Evolutionary conservation across 2,113 vertebrate species (phyloP), one percentile per base, ranked within the genome.

Genomic region (Rhinichthys klamathensis): DNA sequence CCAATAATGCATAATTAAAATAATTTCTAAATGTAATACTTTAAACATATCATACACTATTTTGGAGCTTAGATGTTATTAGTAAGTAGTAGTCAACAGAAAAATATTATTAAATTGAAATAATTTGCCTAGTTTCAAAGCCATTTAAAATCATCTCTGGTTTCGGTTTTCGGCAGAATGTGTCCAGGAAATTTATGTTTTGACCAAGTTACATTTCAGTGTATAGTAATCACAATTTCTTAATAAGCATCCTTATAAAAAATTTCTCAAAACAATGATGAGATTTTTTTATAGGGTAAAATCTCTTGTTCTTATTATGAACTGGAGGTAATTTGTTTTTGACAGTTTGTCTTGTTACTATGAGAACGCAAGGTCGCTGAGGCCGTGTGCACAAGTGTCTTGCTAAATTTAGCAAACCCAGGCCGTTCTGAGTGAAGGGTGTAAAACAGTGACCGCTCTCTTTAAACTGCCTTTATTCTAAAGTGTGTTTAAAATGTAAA

Each of bases 381-480:
- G 61, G 56, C 65, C 85, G 13, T 32, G 16, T 30, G 75, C 65
- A 79, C 46, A 83, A 75, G 69, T 65, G 81, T 49, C 70, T 61
- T 2, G 76, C 82, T 86, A 88, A 86, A 84, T 86, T 86, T 86
- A 88, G 87, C 35, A 70, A 18, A 83, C 27, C 56, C 25, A 4
- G 25, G 18, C 65, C n/a, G n/a, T n/a, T n/a, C n/a, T 80, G 49
- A 44, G 54, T 60, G 10, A 41, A 86, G 46, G 25, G 84, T 58
- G 38, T 10, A 73, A 86, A 82, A 83, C 58, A 63, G 76, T 80
- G 65, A 75, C 56, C 13, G 54, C 44, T 76, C 30, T 80, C 84
- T 74, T 61, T 46, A 30, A 23, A 69, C 23, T 60, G n/a, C 21
- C 49, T 73, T 83, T 67, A 63, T 49, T 72, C n/a, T 21, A 70